These are phyloP conservation scores for Xiphophorus birchmanni DNA, from an alignment of 2,797 vertebrate species.

Conservation along the genomic window DNA sequence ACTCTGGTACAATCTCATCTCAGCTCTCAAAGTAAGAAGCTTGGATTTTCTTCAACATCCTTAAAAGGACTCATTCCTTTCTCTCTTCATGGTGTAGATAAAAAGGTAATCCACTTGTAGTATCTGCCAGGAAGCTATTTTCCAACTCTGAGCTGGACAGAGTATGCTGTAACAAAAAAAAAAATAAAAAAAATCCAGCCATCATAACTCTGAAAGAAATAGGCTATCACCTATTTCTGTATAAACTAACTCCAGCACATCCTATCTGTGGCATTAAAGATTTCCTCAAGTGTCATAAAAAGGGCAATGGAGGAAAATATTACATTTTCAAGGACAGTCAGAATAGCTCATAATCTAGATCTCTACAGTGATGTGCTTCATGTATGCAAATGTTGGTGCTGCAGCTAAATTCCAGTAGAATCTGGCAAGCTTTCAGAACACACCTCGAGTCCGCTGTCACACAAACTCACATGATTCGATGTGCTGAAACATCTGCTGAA, in stretches of 20 bases:
- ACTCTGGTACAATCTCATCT: constrained; percentile 31
- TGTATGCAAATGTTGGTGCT: constrained; percentile 26
- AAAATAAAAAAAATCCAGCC: constrained; percentile 57
- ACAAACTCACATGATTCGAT: constrained; percentile 39
- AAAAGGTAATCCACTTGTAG: constrained; percentile 70
- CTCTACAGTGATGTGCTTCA: constrained; percentile 23
- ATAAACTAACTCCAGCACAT: constrained; percentile 21
- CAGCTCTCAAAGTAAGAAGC: constrained; percentile 37
- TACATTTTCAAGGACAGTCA: constrained; percentile 29
- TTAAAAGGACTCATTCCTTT: constrained; percentile 69
- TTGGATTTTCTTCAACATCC: constrained; percentile 54
- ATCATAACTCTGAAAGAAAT: constrained; percentile 49
- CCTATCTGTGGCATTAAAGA: constrained; percentile 7
- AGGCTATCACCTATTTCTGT: constrained; percentile 44
- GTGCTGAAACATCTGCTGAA: constrained; percentile 45
- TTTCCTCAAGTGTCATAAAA: constrained; percentile 24
- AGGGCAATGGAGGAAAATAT: constrained; percentile 14
- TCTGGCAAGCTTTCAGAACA: constrained; percentile 54
- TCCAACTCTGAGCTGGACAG: constrained; percentile 58
- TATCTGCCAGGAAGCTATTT: constrained; percentile 66
- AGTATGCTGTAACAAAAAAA: constrained; percentile 56
- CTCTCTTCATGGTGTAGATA: constrained; percentile 54
- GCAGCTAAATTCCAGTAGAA: constrained; percentile 39
- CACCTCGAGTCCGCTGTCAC: constrained; percentile 44
- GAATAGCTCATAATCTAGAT: constrained; percentile 16